These are phyloP conservation scores for Brachionus angularis DNA, from an alignment of 1,140 invertebrate species.

Conservation along the genomic window DNA sequence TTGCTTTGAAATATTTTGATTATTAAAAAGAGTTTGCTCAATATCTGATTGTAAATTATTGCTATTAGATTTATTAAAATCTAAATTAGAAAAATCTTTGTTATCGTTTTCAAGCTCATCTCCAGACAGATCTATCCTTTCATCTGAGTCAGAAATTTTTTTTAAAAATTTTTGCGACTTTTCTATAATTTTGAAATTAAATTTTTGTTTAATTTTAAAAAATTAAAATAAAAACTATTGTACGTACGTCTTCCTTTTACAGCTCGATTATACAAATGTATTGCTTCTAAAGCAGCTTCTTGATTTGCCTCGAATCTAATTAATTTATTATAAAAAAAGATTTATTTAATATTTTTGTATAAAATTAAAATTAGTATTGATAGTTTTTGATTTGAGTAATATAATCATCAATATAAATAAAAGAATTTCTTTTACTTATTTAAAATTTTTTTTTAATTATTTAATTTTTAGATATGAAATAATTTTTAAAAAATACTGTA, in stretches of 20 bases:
- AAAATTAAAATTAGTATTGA: too few species aligned
- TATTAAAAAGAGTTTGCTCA: too few species aligned
- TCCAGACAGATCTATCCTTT: constrained; percentile 31
- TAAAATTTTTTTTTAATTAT: not conserved
- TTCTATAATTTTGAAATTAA: not conserved
- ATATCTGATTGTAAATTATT: too few species aligned
- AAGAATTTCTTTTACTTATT: not conserved
- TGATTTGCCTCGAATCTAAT: constrained; percentile 25
- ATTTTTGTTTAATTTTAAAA: not conserved
- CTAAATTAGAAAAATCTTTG: not conserved
- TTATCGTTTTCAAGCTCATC: constrained; percentile 27
- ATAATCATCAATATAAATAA: too few species aligned
- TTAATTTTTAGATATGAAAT: not conserved
- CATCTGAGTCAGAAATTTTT: constrained; percentile 30
- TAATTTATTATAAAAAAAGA: too few species aligned
- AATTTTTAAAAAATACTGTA: too few species aligned
- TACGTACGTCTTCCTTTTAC: constrained; percentile 36
- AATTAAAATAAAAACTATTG: not conserved
- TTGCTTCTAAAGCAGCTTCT: constrained; percentile 22
- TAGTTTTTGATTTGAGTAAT: too few species aligned
- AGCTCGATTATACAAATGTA: constrained; percentile 37
- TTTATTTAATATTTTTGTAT: too few species aligned
- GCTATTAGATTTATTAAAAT: not conserved
- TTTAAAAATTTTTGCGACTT: constrained; percentile 42
- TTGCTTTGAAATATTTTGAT: not conserved